phyloP scores from a whole-genome alignment of 2,888 invertebrate species.

The Heliconius cydno region DNA sequence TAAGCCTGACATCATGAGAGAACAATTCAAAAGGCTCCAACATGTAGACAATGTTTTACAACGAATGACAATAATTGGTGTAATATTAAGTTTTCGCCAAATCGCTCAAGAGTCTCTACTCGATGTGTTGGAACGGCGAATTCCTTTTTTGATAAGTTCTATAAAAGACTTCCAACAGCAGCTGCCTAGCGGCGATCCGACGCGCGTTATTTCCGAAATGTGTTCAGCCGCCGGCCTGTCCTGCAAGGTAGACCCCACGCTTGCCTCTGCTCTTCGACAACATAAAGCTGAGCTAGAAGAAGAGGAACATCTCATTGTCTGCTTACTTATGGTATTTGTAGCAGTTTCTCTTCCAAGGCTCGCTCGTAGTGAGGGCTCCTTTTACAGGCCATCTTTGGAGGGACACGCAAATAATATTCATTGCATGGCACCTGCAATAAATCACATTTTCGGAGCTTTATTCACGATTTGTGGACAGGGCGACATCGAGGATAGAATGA shows the following conservation, averaged over 20 bases:
- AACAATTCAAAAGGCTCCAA: conserved; percentile 94
- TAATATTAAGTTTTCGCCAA: conserved; percentile 97
- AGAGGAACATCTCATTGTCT: conserved; percentile 96
- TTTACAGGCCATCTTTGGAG: conserved; percentile 93
- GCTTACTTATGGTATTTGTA: conserved; percentile 98
- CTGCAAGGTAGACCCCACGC: conserved; percentile 97
- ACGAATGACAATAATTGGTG: conserved; percentile 98
- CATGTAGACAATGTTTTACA: conserved; percentile 98
- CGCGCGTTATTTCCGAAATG: conserved; percentile 97
- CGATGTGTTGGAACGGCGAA: conserved; percentile 95
- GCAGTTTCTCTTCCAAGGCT: conserved; percentile 98
- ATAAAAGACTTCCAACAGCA: conserved; percentile 97
- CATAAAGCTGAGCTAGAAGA: conserved; percentile 95
- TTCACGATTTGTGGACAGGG: conserved; percentile 98
- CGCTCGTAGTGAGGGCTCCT: conserved; percentile 94
- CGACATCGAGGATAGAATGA: conserved; percentile 98
- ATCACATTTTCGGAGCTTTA: conserved; percentile 97
- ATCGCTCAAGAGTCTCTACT: conserved; percentile 96
- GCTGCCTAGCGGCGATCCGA: conserved; percentile 93
- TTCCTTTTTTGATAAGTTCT: conserved; percentile 97
- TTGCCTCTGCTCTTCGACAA: conserved; percentile 94
- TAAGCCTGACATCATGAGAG: conserved; percentile 99
- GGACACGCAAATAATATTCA: conserved; percentile 99
- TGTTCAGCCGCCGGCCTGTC: conserved; percentile 97
- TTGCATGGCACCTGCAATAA: conserved; percentile 98